Base-by-base conservation (phyloP, 1,140 invertebrate genomes). In the Heliconius congener region DNA sequence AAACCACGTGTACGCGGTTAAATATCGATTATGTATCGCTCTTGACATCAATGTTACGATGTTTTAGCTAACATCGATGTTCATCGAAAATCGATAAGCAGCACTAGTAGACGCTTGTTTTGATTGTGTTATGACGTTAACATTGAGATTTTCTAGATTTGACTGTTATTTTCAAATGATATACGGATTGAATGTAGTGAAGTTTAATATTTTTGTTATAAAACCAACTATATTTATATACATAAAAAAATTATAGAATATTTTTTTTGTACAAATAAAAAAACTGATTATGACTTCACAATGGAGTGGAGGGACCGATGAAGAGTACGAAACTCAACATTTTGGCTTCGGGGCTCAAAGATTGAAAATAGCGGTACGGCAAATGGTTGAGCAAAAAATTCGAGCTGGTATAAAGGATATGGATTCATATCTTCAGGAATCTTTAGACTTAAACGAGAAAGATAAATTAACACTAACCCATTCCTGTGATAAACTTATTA, bases 371-470 rank as follows among this genome's bases (percentile, higher is more conserved):
- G 86, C 93, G 8, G 84, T 93, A 13, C 87, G 93, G 4, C 85
- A 94, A 88, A 93, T 94, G 93, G 84, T 94, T n/a, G 91, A 93
- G 81, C 88, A 93, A 74, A 94, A 93, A 86, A 92, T 94, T 55
- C 85, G 80, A 66, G 84, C 82, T 30, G 87, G 88, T 34, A 87
- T 93, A 1, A 92, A 90, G 75, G 89, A 91, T 71, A 93, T 93
- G 92, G 91, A 93, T 73, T 84, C 86, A 18, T 88, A 87, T 79
- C 86, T 94, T 73, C 87, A 88, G 74, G 84, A 91, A n/a, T 86
- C 88, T 0, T 82, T 93, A 73, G 85, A 90, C 81, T 81, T 93
- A 8, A 93, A 93, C 71, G 91, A 93, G 39, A 92, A 86, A 8
- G 93, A 94, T 55, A 93, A 92, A 81, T 37, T 78, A 27, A 91